phyloP scores from a whole-genome alignment of 2,113 vertebrate genomes.

The Ailuropoda melanoleuca region DNA sequence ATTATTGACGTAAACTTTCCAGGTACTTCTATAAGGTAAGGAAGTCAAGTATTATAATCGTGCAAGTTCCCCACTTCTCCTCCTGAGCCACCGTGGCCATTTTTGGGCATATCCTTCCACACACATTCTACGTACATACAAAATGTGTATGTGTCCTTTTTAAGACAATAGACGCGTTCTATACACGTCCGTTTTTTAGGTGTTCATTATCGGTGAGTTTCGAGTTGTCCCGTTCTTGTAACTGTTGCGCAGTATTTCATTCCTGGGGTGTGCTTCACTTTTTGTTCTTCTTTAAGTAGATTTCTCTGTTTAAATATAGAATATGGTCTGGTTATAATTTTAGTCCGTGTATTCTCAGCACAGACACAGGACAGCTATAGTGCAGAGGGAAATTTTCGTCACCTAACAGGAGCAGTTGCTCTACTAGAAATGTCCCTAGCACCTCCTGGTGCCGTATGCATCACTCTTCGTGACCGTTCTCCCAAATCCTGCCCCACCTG shows the following conservation, averaged over 20 bases:
- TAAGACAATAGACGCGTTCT: background rate
- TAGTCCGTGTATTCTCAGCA: background rate
- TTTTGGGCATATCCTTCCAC: background rate
- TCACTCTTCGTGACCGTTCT: background rate
- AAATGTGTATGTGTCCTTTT: background rate
- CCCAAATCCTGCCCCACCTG: background rate
- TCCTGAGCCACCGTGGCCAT: no score
- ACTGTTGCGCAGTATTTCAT: background rate
- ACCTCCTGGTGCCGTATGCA: no score
- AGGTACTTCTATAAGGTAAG: background rate
- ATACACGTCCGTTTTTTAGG: background rate
- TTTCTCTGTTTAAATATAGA: background rate
- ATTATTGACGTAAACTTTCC: background rate
- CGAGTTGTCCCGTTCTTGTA: background rate
- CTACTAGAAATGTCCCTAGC: background rate
- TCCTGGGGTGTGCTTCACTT: background rate
- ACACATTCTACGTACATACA: accelerated
- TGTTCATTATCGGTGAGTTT: background rate
- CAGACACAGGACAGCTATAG: background rate
- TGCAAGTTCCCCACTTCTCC: background rate
- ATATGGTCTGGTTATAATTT: background rate
- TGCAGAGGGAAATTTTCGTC: background rate
- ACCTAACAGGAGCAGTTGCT: background rate
- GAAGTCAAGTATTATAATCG: background rate
- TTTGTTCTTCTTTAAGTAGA: background rate